Percentiles rank a stretch among this genome's conserved stretches.
These are phyloP conservation scores for Euspilapteryx auroguttella DNA, from an alignment of 2,888 invertebrate species.

Conservation along the genomic window DNA sequence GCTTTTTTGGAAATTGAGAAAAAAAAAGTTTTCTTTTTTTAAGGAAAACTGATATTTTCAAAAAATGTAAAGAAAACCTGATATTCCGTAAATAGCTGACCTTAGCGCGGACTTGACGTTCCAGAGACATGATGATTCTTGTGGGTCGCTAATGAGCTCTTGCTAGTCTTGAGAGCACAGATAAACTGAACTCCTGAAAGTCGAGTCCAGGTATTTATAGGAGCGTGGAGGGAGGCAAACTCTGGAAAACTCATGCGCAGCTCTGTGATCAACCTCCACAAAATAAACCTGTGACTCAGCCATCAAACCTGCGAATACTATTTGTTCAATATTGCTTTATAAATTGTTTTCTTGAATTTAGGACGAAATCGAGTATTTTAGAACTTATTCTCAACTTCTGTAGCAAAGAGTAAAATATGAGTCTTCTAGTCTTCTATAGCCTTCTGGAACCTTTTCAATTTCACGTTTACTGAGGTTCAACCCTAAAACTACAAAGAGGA, in stretches of 20 bases:
- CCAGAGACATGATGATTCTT: slow-evolving; percentile 85
- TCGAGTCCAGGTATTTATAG: slow-evolving; percentile 49
- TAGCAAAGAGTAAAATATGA: no score
- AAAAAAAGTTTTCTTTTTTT: no score
- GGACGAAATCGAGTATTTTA: no score
- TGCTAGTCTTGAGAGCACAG: slow-evolving; percentile 29
- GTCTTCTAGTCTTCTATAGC: no score
- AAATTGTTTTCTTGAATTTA: slow-evolving; percentile 3
- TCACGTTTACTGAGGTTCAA: no score
- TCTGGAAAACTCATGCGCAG: slow-evolving; percentile 44
- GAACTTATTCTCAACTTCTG: no score
- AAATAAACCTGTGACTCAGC: slow-evolving; percentile 49
- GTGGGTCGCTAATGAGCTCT: slow-evolving; percentile 24
- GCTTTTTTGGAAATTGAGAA: no score
- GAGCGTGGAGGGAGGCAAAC: slow-evolving; percentile 27
- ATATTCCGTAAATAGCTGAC: no score
- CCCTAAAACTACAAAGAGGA: no score
- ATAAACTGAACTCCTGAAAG: slow-evolving; percentile 54
- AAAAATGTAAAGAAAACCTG: no score
- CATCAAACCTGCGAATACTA: background rate
- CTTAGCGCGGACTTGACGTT: slow-evolving; percentile 90
- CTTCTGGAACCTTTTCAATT: no score
- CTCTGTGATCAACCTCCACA: slow-evolving; percentile 22
- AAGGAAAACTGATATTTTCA: no score
- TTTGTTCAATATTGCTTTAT: slow-evolving; percentile 3